These are phyloP conservation scores for Trididemnum miniatum DNA, from an alignment of 23 tunicate genomes.

Conservation along the genomic window DNA sequence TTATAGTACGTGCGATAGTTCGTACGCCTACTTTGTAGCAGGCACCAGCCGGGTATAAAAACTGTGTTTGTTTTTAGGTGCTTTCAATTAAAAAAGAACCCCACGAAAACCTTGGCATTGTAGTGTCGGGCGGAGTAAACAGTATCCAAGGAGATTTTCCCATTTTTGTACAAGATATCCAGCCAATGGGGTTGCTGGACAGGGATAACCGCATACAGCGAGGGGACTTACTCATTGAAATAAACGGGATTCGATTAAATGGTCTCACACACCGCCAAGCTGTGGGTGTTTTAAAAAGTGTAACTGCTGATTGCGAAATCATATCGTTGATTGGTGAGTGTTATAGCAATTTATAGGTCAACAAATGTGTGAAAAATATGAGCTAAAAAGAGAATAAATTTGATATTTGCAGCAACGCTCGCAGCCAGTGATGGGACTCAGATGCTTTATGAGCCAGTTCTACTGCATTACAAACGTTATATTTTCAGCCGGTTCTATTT, in stretches of 20 bases:
- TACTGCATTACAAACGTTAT: too few species aligned
- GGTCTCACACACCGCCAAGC: constrained; percentile 66
- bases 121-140: constrained; percentile 65
- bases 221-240: constrained; percentile 61
- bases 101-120: constrained; percentile 69
- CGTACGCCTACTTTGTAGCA: background rate
- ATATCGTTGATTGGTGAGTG: constrained; percentile 27
- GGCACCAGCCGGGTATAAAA: too few species aligned
- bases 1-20: too few species aligned
- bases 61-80: too few species aligned
- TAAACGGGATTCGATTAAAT: constrained; percentile 42
- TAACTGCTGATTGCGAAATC: constrained; percentile 43
- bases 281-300: constrained; percentile 37
- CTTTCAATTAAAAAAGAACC: constrained; percentile 43
- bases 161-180: constrained; percentile 73
- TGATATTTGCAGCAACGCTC: too few species aligned
- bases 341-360: too few species aligned
- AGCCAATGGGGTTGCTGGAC: constrained; percentile 52
- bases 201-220: constrained; percentile 47
- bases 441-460: too few species aligned
- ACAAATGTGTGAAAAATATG: too few species aligned
- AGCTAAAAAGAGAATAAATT: too few species aligned
- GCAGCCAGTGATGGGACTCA: too few species aligned
- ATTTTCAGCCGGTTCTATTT: too few species aligned
- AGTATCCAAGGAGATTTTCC: constrained; percentile 50